Conservation (phyloP, 1,140 invertebrate species). For the Sycophaga agraensis region DNA sequence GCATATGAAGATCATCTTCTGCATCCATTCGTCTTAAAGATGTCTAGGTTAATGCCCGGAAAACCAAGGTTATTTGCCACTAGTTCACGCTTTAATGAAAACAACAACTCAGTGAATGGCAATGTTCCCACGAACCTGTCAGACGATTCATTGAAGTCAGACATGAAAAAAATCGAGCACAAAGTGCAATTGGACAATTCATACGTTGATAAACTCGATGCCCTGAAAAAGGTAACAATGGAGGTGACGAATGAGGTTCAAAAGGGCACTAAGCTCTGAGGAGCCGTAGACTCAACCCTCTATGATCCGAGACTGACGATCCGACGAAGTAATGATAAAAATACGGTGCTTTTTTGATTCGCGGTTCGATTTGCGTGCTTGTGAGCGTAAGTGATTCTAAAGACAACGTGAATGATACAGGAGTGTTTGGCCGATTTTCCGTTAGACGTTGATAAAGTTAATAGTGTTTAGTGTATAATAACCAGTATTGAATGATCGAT, state of each 20-base stretch:
- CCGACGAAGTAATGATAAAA: slow-evolving; percentile 31
- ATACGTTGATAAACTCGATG: slow-evolving; percentile 50
- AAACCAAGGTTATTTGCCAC: slow-evolving; percentile 49
- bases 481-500: slow-evolving; percentile 21
- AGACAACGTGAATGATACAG: not conserved
- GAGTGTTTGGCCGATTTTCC: not conserved
- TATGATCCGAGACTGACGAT: slow-evolving; percentile 35
- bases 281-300: not conserved
- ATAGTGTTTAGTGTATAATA: slow-evolving; percentile 15
- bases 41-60: slow-evolving; percentile 62
- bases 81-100: slow-evolving; percentile 9
- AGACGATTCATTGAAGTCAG: slow-evolving; percentile 27
- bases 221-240: slow-evolving; percentile 48
- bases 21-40: slow-evolving; percentile 64
- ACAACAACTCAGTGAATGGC: slow-evolving; percentile 26
- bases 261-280: slow-evolving; percentile 51
- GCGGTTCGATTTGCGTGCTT: not conserved
- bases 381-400: not conserved
- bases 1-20: slow-evolving; percentile 68
- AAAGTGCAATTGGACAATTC: slow-evolving; percentile 40
- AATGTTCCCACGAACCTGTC: slow-evolving; percentile 27
- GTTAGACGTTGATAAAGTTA: not conserved
- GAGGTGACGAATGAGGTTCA: slow-evolving; percentile 53
- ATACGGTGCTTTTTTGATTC: slow-evolving; percentile 4
- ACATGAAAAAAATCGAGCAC: slow-evolving; percentile 34